Percentiles rank a stretch among this genome's conserved stretches.
Evolutionary conservation across 2,113 vertebrate genomes (phyloP).

Genomic region (Sylvilagus bachmani): DNA sequence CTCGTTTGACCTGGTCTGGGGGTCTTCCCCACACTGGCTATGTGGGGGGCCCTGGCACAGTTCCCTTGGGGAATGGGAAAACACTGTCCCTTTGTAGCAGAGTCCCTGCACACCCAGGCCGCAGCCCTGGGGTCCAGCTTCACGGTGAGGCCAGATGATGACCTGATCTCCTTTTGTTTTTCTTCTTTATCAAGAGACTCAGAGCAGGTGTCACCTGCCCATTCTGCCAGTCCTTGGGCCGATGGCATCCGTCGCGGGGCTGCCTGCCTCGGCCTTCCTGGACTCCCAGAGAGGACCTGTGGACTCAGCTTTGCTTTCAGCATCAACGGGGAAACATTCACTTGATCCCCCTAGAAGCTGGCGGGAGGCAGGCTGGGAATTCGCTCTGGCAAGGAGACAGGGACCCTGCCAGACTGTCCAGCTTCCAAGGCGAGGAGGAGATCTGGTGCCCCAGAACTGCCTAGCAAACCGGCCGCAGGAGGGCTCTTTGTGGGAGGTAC

Average conservation of each 20-base stretch:
- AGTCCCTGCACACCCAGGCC: background rate
- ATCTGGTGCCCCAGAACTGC: conserved; percentile 36
- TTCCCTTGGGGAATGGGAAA: background rate
- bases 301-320: background rate
- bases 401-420: conserved; percentile 7
- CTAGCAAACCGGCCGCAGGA: background rate
- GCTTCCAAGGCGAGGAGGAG: conserved; percentile 65
- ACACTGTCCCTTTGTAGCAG: background rate
- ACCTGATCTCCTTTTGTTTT: background rate
- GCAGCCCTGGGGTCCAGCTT: background rate
- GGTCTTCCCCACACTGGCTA: background rate
- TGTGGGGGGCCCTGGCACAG: background rate
- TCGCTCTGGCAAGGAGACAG: conserved; percentile 66
- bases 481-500: background rate
- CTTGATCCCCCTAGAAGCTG: conserved; percentile 23
- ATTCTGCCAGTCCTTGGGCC: rapidly evolving
- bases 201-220: background rate
- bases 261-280: background rate
- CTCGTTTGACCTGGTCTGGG: background rate
- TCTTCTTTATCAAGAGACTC: background rate
- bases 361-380: conserved; percentile 55
- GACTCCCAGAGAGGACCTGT: background rate
- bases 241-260: rapidly evolving
- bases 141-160: background rate
- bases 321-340: background rate